Percentiles rank a stretch among this genome's conserved stretches.
These are phyloP conservation scores for Zaprionus bogoriensis DNA, from an alignment of 2,888 invertebrate species.

Conservation along the genomic window DNA sequence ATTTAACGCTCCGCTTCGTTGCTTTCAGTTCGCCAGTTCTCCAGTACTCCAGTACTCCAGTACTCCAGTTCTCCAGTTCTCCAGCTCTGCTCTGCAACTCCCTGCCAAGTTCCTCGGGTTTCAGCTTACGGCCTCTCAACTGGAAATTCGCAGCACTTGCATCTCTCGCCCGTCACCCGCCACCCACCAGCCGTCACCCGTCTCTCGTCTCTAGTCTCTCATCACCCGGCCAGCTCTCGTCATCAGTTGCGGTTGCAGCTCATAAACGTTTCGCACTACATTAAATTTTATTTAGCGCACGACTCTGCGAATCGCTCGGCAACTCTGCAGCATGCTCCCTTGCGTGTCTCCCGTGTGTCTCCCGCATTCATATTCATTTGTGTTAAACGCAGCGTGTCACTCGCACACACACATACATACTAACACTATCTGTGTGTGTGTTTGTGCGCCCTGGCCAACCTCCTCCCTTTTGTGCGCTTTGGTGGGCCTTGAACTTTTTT, in stretches of 20 bases:
- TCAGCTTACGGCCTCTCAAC: conserved; percentile 17
- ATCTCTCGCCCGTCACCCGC: neutral
- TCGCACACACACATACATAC: conserved; percentile 22
- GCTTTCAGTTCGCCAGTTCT: conserved; percentile 30
- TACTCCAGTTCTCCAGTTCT: conserved; percentile 18
- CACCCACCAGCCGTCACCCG: conserved; percentile 5
- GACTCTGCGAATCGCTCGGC: too few species aligned
- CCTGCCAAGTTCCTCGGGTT: neutral
- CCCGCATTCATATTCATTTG: conserved; percentile 76
- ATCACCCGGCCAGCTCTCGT: conserved; percentile 41
- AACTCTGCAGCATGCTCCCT: neutral
- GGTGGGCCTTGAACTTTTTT: conserved; percentile 44
- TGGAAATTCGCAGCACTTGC: conserved; percentile 25
- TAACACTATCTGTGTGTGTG: neutral
- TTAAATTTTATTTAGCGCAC: conserved; percentile 76
- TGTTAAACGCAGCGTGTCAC: conserved; percentile 71
- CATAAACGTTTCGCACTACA: conserved; percentile 78
- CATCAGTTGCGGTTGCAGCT: conserved; percentile 72
- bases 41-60: too few species aligned
- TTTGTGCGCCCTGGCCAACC: neutral
- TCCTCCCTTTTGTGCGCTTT: conserved; percentile 7
- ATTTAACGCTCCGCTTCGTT: conserved; percentile 72
- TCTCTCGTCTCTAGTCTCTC: conserved; percentile 24
- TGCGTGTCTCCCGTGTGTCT: neutral
- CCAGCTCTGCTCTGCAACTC: neutral